phyloP scores from a whole-genome alignment of 2,888 invertebrate species.

The Melipona beecheii region DNA sequence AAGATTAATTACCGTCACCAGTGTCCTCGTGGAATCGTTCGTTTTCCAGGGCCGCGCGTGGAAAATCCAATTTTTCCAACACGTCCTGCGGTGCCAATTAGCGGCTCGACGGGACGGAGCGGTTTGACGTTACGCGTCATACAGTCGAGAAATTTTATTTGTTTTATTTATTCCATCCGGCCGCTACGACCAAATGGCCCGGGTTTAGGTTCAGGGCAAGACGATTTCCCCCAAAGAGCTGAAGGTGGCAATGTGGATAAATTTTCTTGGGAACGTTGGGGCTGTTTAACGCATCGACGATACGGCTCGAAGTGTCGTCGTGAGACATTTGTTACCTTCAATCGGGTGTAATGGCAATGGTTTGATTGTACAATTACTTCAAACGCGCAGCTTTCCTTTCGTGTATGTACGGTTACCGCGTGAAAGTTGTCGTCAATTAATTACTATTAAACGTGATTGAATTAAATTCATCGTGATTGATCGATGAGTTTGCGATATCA shows the following conservation, averaged over 20 bases:
- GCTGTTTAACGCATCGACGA: background rate
- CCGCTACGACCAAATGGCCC: background rate
- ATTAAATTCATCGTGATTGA: background rate
- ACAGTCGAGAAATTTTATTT: background rate
- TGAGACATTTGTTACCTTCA: background rate
- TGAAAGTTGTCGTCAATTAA: background rate
- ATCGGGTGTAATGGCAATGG: background rate
- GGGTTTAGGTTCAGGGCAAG: background rate
- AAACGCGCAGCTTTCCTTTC: background rate
- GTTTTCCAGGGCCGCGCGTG: slow-evolving; percentile 14
- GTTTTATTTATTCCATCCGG: background rate
- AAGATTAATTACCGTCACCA: slow-evolving; percentile 53
- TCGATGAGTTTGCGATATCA: background rate
- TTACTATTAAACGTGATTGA: background rate
- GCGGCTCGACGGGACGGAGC: background rate
- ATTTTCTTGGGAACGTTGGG: background rate
- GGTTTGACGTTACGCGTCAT: background rate
- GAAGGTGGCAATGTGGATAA: background rate
- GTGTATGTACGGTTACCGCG: background rate
- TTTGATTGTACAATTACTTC: background rate
- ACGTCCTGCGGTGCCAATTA: slow-evolving; percentile 36
- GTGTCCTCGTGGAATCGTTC: background rate
- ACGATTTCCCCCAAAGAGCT: background rate
- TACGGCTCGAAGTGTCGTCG: background rate
- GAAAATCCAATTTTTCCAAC: slow-evolving; percentile 31